Percentiles rank a stretch among this genome's conserved stretches.
These are phyloP conservation scores for Ceratotherium simum DNA, from an alignment of 2,113 vertebrate genomes.

Conservation along the genomic window DNA sequence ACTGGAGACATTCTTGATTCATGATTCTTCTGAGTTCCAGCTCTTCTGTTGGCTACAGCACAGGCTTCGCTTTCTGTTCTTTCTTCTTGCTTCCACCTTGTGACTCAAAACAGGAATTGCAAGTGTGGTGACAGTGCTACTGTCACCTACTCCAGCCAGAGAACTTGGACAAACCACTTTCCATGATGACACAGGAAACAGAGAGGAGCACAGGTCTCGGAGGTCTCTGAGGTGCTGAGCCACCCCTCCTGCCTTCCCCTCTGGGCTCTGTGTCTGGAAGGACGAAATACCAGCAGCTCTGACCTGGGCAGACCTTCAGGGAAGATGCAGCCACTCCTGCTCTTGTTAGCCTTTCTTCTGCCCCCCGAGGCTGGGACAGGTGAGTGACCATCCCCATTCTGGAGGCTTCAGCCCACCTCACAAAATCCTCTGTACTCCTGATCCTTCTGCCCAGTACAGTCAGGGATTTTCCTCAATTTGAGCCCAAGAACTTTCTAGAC, in stretches of 20 bases:
- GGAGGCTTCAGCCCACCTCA: not conserved
- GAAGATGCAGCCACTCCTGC: conserved; percentile 5
- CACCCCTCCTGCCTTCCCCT: not conserved
- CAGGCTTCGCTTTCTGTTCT: not conserved
- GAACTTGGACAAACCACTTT: not conserved
- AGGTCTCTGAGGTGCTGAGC: not conserved
- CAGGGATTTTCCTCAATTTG: too few species aligned
- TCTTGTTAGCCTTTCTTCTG: not conserved
- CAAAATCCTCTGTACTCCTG: not conserved
- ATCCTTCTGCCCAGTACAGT: not conserved
- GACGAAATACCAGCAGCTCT: not conserved
- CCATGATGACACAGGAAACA: not conserved
- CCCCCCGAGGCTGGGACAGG: not conserved
- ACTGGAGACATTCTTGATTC: not conserved
- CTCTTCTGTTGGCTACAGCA: not conserved
- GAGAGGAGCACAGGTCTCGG: not conserved
- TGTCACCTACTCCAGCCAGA: not conserved
- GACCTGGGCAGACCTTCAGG: not conserved
- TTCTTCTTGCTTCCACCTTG: not conserved
- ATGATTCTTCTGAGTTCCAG: not conserved
- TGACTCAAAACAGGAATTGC: not conserved
- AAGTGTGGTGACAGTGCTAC: not conserved
- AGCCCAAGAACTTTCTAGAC: not conserved
- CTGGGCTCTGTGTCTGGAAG: not conserved
- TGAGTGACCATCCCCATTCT: not conserved